Percentiles rank a stretch among this genome's conserved stretches.
Conservation (phyloP, 2,888 invertebrate genomes). For the Cotesia congregata region DNA sequence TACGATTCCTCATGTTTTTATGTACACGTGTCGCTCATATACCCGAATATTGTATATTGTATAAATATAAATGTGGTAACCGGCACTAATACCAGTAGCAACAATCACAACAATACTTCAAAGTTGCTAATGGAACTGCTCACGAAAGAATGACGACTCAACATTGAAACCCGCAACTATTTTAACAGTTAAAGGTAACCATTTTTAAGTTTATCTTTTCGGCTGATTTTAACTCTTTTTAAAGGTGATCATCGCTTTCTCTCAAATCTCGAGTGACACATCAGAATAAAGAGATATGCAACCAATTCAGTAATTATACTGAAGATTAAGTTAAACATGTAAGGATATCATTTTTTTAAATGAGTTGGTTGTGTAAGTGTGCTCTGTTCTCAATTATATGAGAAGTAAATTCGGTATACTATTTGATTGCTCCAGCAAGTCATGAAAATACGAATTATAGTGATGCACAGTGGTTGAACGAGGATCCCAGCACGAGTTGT, state of each 20-base stretch:
- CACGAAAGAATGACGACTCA: neutral
- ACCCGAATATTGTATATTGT: neutral
- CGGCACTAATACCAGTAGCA: neutral
- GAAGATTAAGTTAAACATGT: too few relatives aligned
- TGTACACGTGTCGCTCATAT: neutral
- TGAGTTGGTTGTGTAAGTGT: neutral
- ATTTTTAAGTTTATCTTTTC: neutral
- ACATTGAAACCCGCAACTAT: neutral
- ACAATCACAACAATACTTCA: neutral
- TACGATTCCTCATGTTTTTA: neutral
- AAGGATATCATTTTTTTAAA: too few relatives aligned
- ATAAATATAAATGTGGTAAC: neutral
- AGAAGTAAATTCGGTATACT: neutral
- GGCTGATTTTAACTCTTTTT: neutral
- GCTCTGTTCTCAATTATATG: neutral
- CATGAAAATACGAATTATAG: conserved; percentile 21
- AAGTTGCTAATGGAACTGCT: neutral
- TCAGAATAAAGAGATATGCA: too few relatives aligned
- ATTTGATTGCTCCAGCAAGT: neutral
- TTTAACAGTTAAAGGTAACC: neutral
- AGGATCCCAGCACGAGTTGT: conserved; percentile 34
- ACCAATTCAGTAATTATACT: too few relatives aligned
- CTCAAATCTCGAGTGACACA: too few relatives aligned
- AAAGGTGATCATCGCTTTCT: too few relatives aligned
- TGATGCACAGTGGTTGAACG: conserved; percentile 21